Evolutionary conservation across 2,113 vertebrate species (phyloP), one percentile per base, ranked within the genome.

Genomic region (Rhinoderma darwinii): DNA sequence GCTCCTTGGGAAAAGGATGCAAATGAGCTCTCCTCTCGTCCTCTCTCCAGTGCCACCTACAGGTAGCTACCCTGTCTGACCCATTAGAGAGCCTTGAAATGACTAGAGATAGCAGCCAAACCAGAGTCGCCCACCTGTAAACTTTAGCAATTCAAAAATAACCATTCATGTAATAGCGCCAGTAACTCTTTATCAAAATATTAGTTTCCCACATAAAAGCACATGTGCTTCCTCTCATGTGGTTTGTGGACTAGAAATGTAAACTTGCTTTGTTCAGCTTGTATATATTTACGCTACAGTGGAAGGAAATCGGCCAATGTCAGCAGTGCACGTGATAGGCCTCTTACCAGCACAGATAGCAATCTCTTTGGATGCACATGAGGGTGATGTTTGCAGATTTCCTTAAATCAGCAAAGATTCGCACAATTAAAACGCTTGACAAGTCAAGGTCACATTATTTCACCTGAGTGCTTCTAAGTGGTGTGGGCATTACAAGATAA

Each of bases 401-500:
- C 17, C 59, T 32, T 20, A 43, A 66, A 39, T 15, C 27, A 54
- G 25, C 70, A 75, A 30, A 32, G 70, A 41, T 56, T 50, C 66
- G 47, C 32, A 51, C 44, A 73, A n/a, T 72, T 73, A 54, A 20
- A 51, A 30, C 43, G 17, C 47, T 12, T 73, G 44, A 84, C 51
- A 44, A 74, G 72, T 84, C 47, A 84, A 73, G 68, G 82, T 32
- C 68, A 84, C 37, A 32, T n/a, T 43, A 75, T 75, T 59, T 75
- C 68, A 43, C 83, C 83, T 32, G 70, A 84, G 51, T 84, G 37
- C 70, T 59, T 84, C 50, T 61, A 61, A 84, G 51, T 84, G 68
- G 68, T 84, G 50, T 35, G 11, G 25, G 12, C 35, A 59, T 59
- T 61, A 61, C 51, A 75, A 32, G 51, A 43, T 41, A 75, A 84